These are phyloP conservation scores for Acrocephalus arundinaceus DNA, from an alignment of 2,113 vertebrate species.

Conservation along the genomic window DNA sequence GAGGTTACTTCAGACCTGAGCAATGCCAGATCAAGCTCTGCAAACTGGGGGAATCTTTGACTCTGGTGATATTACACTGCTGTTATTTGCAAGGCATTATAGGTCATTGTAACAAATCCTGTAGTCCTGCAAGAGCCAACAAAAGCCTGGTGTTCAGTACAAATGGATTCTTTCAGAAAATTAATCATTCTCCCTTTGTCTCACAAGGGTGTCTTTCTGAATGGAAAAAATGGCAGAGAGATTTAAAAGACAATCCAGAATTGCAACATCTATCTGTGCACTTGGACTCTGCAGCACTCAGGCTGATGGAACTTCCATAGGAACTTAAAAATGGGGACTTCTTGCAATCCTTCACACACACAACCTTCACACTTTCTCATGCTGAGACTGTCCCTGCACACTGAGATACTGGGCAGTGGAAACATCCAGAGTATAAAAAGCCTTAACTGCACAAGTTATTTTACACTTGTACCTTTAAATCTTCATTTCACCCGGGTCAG, in stretches of 20 bases:
- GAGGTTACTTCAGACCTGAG: not conserved
- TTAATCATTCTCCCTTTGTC: not conserved
- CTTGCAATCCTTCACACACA: not conserved
- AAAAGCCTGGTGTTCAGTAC: not conserved
- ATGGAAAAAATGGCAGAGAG: not conserved
- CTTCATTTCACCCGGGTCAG: not conserved
- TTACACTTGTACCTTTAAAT: not conserved
- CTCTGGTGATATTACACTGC: not conserved
- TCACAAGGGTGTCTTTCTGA: not conserved
- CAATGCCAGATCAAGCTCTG: not conserved
- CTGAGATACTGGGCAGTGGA: not conserved
- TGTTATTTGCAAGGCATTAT: not conserved
- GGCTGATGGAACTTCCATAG: not conserved
- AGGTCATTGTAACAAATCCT: not conserved
- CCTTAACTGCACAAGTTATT: not conserved
- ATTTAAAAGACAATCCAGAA: not conserved
- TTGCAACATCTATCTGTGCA: not conserved
- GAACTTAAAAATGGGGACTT: not conserved
- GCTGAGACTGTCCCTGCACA: not conserved
- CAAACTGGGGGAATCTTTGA: not conserved
- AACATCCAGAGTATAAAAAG: not conserved
- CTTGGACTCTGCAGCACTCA: not conserved
- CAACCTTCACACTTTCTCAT: not conserved
- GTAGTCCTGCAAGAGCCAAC: not conserved
- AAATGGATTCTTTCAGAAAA: not conserved